These are phyloP conservation scores for Acanthosepion pharaonis DNA, from an alignment of 2,888 invertebrate species.

Conservation along the genomic window DNA sequence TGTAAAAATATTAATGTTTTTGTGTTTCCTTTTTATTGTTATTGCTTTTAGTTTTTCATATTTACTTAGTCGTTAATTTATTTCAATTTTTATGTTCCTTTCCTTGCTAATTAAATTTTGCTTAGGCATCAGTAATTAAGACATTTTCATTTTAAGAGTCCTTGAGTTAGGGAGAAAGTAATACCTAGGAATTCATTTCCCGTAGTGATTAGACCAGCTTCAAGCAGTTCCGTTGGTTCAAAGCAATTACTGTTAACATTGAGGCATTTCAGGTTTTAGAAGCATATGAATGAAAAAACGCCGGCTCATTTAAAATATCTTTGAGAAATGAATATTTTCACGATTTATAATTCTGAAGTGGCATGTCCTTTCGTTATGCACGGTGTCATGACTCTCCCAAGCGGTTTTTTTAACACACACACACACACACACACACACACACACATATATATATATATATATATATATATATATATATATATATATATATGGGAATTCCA, in stretches of 20 bases:
- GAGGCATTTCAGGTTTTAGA: not conserved
- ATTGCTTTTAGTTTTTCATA: not conserved
- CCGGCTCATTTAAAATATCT: not conserved
- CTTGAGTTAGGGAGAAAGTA: not conserved
- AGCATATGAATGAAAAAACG: not conserved
- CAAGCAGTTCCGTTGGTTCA: not conserved
- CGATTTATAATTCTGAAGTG: no score
- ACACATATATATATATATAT: no score
- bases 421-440: no score
- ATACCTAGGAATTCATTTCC: conserved; percentile 12
- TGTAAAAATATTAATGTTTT: not conserved
- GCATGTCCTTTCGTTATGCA: no score
- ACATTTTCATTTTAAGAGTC: not conserved
- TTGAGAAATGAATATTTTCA: no score
- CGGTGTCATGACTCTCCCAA: no score
- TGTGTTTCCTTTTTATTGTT: not conserved
- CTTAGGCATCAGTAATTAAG: not conserved
- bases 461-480: no score
- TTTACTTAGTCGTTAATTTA: not conserved
- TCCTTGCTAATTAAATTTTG: conserved; percentile 33
- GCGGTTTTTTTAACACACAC: no score
- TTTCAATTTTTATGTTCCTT: not conserved
- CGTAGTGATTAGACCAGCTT: not conserved
- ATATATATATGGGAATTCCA: no score
- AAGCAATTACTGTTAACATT: not conserved